phyloP scores from a whole-genome alignment of 2,888 invertebrate genomes.

The Melieria picta region DNA sequence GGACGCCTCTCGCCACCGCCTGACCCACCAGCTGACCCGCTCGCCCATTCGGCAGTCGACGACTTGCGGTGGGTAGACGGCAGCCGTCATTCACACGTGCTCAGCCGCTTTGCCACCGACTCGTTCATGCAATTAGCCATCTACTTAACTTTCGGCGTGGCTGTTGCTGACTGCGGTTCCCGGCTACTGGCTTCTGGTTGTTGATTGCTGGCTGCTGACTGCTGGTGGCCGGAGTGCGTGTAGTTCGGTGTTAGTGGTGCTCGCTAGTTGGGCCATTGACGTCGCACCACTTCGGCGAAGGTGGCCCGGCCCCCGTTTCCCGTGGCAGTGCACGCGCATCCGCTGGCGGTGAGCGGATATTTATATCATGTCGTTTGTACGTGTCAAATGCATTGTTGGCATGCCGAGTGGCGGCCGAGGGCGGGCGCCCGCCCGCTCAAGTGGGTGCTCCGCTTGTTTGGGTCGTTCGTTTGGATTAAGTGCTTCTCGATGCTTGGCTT shows the following conservation, averaged over 20 bases:
- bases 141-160: slow-evolving; percentile 21
- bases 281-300: too few species aligned
- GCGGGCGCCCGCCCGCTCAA: neutral
- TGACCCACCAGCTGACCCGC: too few species aligned
- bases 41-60: too few species aligned
- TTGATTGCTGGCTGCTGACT: too few species aligned
- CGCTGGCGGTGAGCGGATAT: neutral
- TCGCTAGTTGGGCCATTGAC: too few species aligned
- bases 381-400: slow-evolving; percentile 5
- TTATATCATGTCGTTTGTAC: slow-evolving; percentile 21
- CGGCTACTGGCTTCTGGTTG: neutral
- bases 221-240: too few species aligned
- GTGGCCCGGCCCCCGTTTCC: too few species aligned
- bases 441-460: slow-evolving; percentile 6
- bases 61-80: too few species aligned
- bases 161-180: slow-evolving; percentile 14
- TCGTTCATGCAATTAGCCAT: slow-evolving; percentile 17
- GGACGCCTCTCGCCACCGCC: too few species aligned
- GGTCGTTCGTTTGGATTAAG: slow-evolving; percentile 13
- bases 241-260: too few species aligned
- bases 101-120: neutral
- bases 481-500: slow-evolving; percentile 5
- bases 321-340: too few species aligned
- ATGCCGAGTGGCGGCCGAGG: neutral
- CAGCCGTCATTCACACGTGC: too few species aligned